Base-by-base conservation (phyloP, 2,797 vertebrate species). In the Onychomys leucogaster region DNA sequence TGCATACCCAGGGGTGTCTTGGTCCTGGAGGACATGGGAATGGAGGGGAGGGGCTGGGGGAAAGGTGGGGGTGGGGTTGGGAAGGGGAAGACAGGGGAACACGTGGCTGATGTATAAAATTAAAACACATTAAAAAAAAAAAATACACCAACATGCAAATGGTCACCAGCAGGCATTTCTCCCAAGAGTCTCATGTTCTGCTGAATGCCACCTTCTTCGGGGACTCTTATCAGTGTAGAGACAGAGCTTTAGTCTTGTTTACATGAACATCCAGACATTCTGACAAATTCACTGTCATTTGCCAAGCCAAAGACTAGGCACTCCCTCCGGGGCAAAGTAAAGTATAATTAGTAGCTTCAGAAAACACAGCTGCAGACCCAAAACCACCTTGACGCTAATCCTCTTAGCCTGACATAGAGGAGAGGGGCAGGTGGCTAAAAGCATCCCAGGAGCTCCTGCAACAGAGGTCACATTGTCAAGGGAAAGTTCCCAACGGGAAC, bases 281-380 rank as follows among this genome's bases (percentile, higher is more conserved):
- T 90, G 82, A 90, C 76, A 95, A 95, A 94, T 89, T 65, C 90
- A 69, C 65, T 78, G 25, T 76, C 71, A 19, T 52, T 43, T 75
- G 59, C 55, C 88, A 94, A 85, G 12, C 46, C 67, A 49, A 93
- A 96, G 82, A 89, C 90, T 95, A 95, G 65, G 52, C 71, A 63
- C 49, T 83, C 96, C 92, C 92, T 95, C 10, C 0, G 78, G 59
- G 67, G 67, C 90, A 61, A 86, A 77, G 34, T 27, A 37, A 55
- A 92, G 21, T 34, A 82, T 29, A 86, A 83, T 96, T 59, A 86
- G 9, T 41, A 88, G 71, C 57, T 91, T 96, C 84, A 92, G 21
- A 75, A 94, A 94, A 92, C 63, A 92, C 65, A 89, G 73, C 65
- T 78, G 55, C n/a, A 85, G 71, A 67, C 49, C 27, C 82, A 93